Conservation (phyloP, 2,888 invertebrate species). For the Cremastobaeus sp. region DNA sequence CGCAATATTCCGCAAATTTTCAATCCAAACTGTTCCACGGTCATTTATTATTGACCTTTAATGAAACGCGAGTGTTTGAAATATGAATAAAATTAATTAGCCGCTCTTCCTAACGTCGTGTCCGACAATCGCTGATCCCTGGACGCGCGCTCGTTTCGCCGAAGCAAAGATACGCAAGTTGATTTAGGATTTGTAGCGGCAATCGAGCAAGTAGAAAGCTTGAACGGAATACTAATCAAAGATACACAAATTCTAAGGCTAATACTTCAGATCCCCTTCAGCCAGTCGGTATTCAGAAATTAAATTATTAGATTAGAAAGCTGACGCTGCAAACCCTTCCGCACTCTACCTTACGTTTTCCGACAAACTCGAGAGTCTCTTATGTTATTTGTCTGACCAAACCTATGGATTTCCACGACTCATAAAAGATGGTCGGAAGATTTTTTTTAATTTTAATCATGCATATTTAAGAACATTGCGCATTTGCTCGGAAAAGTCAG, state of each 20-base stretch:
- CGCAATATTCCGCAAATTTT: conserved; percentile 17
- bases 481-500: too few relatives aligned
- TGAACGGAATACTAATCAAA: conserved; percentile 78
- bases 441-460: too few relatives aligned
- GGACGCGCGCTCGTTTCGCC: conserved; percentile 41
- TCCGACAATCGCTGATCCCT: conserved; percentile 58
- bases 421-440: too few relatives aligned
- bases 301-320: conserved; percentile 78
- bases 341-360: conserved; percentile 48
- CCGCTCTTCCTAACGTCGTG: conserved; percentile 50
- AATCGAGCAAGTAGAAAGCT: conserved; percentile 71
- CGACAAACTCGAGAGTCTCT: conserved; percentile 1
- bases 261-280: conserved; percentile 78
- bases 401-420: conserved; percentile 23
- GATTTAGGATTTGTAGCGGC: conserved; percentile 76
- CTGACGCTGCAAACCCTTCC: conserved; percentile 69
- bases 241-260: conserved; percentile 78
- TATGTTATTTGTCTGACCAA: conserved; percentile 11
- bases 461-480: too few relatives aligned
- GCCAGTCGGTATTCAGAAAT: conserved; percentile 75
- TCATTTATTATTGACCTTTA: conserved; percentile 46
- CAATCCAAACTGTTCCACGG: conserved; percentile 30
- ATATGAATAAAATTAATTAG: conserved; percentile 58
- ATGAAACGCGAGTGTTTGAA: conserved; percentile 47
- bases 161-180: conserved; percentile 71